Percentiles rank a stretch among this genome's conserved stretches.
Conservation (phyloP, 2,113 vertebrate genomes). For the Antechinus stuartii region DNA sequence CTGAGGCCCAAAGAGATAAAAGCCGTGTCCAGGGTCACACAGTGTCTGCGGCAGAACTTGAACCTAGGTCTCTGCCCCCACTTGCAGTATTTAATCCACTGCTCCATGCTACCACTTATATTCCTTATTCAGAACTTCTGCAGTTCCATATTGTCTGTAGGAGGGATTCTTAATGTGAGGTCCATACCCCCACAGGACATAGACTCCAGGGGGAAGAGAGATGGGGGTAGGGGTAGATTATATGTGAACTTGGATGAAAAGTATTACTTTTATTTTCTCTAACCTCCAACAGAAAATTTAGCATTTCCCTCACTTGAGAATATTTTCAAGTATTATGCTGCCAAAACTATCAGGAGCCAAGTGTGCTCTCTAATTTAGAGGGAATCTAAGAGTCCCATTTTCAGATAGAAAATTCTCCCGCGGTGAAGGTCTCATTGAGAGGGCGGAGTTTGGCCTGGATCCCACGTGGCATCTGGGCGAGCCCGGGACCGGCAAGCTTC, state of each 20-base stretch:
- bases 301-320: background rate
- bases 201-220: no score
- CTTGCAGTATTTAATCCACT: background rate
- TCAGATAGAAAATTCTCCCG: rapidly evolving
- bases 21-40: background rate
- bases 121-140: no score
- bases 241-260: background rate
- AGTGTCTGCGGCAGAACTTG: background rate
- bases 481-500: background rate
- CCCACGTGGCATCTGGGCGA: background rate
- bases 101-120: background rate
- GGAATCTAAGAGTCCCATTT: background rate
- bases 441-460: rapidly evolving
- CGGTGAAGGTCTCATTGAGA: background rate
- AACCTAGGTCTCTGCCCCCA: background rate
- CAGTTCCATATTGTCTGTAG: no score
- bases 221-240: no score
- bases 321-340: background rate
- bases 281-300: background rate
- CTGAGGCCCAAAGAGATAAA: background rate
- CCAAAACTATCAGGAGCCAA: background rate
- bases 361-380: background rate
- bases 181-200: background rate
- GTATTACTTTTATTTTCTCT: background rate
- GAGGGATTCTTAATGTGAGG: background rate